phyloP scores from a whole-genome alignment of 1,140 invertebrate species.

The Popillia japonica region DNA sequence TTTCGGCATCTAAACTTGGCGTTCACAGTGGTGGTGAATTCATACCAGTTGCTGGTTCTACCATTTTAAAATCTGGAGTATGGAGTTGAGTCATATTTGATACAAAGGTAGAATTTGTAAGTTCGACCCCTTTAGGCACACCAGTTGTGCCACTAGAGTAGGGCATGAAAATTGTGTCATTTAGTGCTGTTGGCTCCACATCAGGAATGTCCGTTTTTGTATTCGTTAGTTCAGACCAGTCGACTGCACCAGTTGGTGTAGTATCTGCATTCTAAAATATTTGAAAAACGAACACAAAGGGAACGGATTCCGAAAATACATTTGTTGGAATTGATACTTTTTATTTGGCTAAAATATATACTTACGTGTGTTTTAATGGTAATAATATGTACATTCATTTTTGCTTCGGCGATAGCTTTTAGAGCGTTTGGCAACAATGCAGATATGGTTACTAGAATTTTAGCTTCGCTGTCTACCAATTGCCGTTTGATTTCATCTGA shows the following conservation, averaged over 20 bases:
- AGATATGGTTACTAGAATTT: constrained; percentile 17
- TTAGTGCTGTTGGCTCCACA: constrained; percentile 51
- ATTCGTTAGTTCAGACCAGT: constrained; percentile 65
- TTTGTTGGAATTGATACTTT: too few relatives aligned
- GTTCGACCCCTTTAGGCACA: constrained; percentile 84
- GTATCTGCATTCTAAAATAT: constrained; percentile 1
- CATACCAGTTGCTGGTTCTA: too few relatives aligned
- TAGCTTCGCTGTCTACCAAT: not conserved
- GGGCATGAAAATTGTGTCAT: constrained; percentile 66
- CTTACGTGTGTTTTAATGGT: constrained; percentile 30
- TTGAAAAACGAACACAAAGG: too few relatives aligned
- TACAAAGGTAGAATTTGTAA: constrained; percentile 73
- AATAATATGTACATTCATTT: not conserved
- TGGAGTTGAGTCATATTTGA: constrained; percentile 61
- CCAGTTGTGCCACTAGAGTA: constrained; percentile 89
- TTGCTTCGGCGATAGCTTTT: constrained; percentile 1
- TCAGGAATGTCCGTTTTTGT: constrained; percentile 56
- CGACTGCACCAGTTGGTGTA: constrained; percentile 59
- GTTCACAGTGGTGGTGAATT: too few relatives aligned
- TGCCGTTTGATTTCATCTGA: constrained; percentile 37
- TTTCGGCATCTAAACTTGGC: too few relatives aligned
- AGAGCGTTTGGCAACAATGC: not conserved
- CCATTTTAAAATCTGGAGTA: constrained; percentile 33
- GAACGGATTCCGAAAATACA: too few relatives aligned
- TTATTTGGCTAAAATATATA: too few relatives aligned